phyloP scores from a whole-genome alignment of 2,888 invertebrate species.

The Sinopyrophorus schimmeli region DNA sequence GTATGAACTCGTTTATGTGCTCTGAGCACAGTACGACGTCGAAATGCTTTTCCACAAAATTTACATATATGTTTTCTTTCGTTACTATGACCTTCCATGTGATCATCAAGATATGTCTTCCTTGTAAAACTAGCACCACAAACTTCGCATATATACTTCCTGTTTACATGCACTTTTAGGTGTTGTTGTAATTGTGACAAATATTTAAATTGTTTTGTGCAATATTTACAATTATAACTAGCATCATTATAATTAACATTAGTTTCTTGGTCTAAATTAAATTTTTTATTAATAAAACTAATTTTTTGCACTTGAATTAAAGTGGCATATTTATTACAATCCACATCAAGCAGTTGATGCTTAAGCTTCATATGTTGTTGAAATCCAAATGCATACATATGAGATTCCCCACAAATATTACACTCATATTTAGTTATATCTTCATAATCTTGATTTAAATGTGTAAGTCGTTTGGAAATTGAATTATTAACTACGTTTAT shows the following conservation, averaged over 20 bases:
- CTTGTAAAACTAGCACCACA: slow-evolving; percentile 32
- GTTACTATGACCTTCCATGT: slow-evolving; percentile 37
- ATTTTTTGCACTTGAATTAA: slow-evolving; percentile 8
- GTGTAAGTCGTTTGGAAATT: no score
- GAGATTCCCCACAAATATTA: slow-evolving; percentile 25
- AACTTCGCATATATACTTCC: slow-evolving; percentile 34
- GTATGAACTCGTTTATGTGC: slow-evolving; percentile 43
- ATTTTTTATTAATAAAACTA: no score
- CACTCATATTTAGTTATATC: slow-evolving; percentile 28
- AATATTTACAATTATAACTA: slow-evolving; percentile 24
- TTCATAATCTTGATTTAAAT: slow-evolving; percentile 12
- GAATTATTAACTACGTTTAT: no score
- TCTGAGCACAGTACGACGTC: slow-evolving; percentile 41
- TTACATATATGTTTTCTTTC: slow-evolving; percentile 40
- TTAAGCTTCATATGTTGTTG: slow-evolving; percentile 24
- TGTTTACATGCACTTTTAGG: slow-evolving; percentile 19
- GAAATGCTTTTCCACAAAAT: slow-evolving; percentile 43
- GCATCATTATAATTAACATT: no score
- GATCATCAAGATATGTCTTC: slow-evolving; percentile 35
- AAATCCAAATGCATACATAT: slow-evolving; percentile 21
- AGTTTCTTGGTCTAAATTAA: no score
- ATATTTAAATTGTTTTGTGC: slow-evolving; percentile 21
- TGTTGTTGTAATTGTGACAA: slow-evolving; percentile 23
- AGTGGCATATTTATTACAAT: slow-evolving; percentile 16
- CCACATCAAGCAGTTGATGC: slow-evolving; percentile 21